Evolutionary conservation across 2,797 vertebrate species (phyloP).

Genomic region (Babyrousa celebensis): DNA sequence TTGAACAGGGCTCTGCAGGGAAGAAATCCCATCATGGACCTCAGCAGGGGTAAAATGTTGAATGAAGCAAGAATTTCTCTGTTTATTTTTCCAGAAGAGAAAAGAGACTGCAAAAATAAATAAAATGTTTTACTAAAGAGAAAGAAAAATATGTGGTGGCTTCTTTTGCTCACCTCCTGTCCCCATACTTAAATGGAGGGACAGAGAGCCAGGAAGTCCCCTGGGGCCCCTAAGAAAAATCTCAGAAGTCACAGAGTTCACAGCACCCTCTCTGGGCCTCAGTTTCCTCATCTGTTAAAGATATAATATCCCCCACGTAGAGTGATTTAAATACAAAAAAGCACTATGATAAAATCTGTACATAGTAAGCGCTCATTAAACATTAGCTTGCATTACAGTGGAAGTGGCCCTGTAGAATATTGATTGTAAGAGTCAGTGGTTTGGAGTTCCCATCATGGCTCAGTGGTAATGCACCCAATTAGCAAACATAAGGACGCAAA

Average conservation of each 20-base stretch:
- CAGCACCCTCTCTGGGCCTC: background rate
- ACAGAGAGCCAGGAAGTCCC: background rate
- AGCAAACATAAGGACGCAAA: too few relatives aligned
- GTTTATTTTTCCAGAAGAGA: slow-evolving; percentile 76
- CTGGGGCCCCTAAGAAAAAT: background rate
- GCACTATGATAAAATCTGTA: background rate
- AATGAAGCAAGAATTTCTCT: slow-evolving; percentile 71
- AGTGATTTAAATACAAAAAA: slow-evolving; percentile 6
- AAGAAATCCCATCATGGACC: background rate
- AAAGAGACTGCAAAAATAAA: slow-evolving; percentile 66
- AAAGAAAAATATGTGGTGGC: slow-evolving; percentile 23
- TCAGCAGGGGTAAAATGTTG: slow-evolving; percentile 57
- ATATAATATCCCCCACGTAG: background rate
- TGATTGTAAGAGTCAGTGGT: background rate
- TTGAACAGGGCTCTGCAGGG: background rate
- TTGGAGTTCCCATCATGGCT: background rate
- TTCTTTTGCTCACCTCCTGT: slow-evolving; percentile 36
- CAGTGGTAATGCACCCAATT: too few relatives aligned
- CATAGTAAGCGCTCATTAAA: background rate
- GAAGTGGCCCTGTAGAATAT: background rate
- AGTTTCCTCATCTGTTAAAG: background rate
- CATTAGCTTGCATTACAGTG: background rate
- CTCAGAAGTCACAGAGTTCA: background rate
- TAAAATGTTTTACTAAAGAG: slow-evolving; percentile 31
- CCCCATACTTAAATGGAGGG: background rate